Base-by-base conservation (phyloP, 1,140 invertebrate species). In the Odontomachus brunneus region DNA sequence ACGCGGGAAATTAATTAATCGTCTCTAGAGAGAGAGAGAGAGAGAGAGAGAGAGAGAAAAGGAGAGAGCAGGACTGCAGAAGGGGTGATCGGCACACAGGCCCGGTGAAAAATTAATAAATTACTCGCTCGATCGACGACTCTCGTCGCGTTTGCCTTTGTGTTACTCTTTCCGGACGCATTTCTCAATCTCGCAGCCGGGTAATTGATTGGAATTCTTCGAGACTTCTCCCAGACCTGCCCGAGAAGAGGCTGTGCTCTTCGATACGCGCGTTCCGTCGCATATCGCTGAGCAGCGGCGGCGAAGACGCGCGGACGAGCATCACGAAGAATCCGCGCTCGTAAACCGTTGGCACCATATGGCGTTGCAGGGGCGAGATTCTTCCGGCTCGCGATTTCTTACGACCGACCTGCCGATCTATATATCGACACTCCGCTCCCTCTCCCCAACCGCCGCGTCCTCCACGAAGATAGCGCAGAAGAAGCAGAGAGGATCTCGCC, bases 321-420 rank as follows among this genome's bases (percentile, higher is more conserved):
- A 66, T 17, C n/a, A 44, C 65, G 24, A 59, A 22, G 69, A 69
- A 38, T 57, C 29, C 7, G 22, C 17, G 19, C 65, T 38, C 33
- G 29, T 69, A 55, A 78, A 78, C 22, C 63, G 17, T 80, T 57
- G 22, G 51, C 49, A 59, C 75, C 65, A 80, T 80, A 80, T 80
- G 75, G 65, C 33, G 33, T 59, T 29, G 33, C n/a, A 29, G 17
- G 48, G 11, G 17, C 15, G 63, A 69, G 33, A 69, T 69, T 80
- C 51, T 59, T 80, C 24, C 63, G 63, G 59, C 48, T 53, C 66
- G 53, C 74, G 62, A 76, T 69, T 71, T 19, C 63, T 49, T 80
- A 69, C 51, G 51, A 71, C n/a, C n/a, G 24, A 33, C 2, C 65
- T 14, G 9, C 22, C 57, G 9, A 12, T n/a, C n/a, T n/a, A 22